A percentile compares a stretch with the other conserved stretches of the same genome.
Conservation (phyloP, 2,888 invertebrate genomes). For the Melipona beecheii region DNA sequence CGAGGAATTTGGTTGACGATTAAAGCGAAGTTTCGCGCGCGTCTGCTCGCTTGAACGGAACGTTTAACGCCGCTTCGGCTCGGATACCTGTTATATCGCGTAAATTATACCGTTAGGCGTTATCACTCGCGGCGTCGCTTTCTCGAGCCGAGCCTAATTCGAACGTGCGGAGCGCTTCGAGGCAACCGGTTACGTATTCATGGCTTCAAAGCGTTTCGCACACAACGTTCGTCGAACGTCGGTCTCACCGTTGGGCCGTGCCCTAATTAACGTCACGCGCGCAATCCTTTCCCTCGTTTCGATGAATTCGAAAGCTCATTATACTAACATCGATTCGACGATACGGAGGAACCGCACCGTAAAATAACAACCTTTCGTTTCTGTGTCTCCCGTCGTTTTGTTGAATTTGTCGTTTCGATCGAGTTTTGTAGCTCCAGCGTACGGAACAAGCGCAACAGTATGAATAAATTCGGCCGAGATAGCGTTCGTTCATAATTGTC, state of each 20-base stretch:
- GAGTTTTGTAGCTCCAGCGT: no score
- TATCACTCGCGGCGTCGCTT: constrained; percentile 48
- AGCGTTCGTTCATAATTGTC: no score
- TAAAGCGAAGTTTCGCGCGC: constrained; percentile 9
- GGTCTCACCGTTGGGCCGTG: constrained; percentile 3
- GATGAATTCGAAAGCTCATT: no score
- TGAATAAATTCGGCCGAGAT: no score
- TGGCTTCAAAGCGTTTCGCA: constrained; percentile 23
- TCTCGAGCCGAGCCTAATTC: constrained; percentile 64
- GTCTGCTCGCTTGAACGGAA: not conserved
- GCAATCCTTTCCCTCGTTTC: no score
- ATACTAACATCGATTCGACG: no score
- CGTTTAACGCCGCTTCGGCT: constrained; percentile 36
- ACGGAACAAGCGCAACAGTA: no score
- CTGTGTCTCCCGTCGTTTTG: no score
- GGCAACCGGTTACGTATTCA: constrained; percentile 51
- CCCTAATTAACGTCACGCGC: no score
- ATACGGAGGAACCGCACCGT: no score
- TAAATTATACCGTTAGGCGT: constrained; percentile 67
- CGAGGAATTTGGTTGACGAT: not conserved
- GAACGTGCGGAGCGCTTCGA: constrained; percentile 42
- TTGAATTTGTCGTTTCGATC: no score
- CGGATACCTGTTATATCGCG: constrained; percentile 49
- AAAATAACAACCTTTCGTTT: no score
- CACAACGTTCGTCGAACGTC: not conserved